Conservation (phyloP, 2,113 vertebrate genomes). For the Callithrix jacchus region DNA sequence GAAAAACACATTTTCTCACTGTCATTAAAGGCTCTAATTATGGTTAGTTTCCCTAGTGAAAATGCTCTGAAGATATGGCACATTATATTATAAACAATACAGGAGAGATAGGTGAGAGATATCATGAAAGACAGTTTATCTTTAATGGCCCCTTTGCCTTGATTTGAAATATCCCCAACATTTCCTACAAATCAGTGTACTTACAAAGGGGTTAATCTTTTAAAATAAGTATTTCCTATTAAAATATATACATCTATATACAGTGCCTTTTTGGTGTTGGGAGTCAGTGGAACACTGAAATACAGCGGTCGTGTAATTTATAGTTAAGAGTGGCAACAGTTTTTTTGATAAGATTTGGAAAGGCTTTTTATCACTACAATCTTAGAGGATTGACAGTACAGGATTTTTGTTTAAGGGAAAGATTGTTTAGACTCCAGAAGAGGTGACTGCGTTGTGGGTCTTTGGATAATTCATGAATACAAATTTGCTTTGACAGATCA, state of each 20-base stretch:
- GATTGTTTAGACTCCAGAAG: conserved; percentile 84
- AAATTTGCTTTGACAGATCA: conserved; percentile 82
- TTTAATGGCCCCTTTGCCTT: conserved; percentile 70
- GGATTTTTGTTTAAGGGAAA: conserved; percentile 76
- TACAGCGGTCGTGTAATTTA: conserved; percentile 79
- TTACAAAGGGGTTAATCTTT: conserved; percentile 76
- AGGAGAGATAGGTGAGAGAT: conserved; percentile 71
- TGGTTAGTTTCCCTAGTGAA: conserved; percentile 45
- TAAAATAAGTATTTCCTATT: conserved; percentile 69
- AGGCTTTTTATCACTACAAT: conserved; percentile 78
- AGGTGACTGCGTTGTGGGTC: conserved; percentile 81
- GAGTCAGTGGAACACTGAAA: conserved; percentile 83
- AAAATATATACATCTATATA: conserved; percentile 49
- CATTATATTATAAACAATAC: conserved; percentile 48
- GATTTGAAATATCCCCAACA: conserved; percentile 77
- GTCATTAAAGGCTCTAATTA: conserved; percentile 47
- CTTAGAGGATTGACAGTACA: conserved; percentile 78
- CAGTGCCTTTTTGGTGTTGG: conserved; percentile 84
- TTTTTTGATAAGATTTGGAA: conserved; percentile 83
- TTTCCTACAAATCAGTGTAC: conserved; percentile 83
- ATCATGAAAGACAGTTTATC: conserved; percentile 74
- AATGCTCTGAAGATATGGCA: conserved; percentile 45
- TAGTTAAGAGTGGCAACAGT: conserved; percentile 85
- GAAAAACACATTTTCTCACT: conserved; percentile 70
- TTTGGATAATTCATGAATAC: conserved; percentile 82